Percentiles rank a stretch among this genome's conserved stretches.
Conservation (phyloP, 1,140 invertebrate species). For the Anagrus nilaparvatae region DNA sequence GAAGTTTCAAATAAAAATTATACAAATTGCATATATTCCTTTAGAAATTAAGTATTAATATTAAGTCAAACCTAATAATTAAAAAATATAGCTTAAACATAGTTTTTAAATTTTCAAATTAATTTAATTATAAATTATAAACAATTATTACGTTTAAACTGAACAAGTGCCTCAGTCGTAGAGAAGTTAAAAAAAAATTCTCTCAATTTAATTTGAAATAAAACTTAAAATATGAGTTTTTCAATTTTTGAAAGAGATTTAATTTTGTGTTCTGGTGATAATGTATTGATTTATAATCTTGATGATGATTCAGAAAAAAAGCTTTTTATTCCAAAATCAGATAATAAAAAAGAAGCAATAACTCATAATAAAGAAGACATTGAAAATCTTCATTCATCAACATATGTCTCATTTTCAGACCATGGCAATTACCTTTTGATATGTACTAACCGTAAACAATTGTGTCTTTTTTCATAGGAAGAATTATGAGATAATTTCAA, state of each 20-base stretch:
- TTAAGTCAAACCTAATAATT: too few species aligned
- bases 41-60: too few species aligned
- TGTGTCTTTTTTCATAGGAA: constrained; percentile 31
- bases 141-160: too few species aligned
- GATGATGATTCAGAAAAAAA: constrained; percentile 15
- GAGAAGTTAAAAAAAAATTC: too few species aligned
- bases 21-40: too few species aligned
- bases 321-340: constrained; percentile 25
- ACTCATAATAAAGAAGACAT: constrained; percentile 32
- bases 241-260: constrained; percentile 25
- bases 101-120: too few species aligned
- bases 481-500: constrained; percentile 30
- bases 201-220: too few species aligned
- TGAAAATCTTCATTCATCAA: constrained; percentile 28
- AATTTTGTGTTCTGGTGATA: constrained; percentile 29
- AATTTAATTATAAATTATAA: too few species aligned
- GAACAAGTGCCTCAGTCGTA: too few species aligned
- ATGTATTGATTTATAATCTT: constrained; percentile 27
- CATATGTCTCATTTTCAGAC: constrained; percentile 27
- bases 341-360: constrained; percentile 18
- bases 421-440: constrained; percentile 34
- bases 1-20: too few species aligned
- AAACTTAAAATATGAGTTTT: constrained; percentile 31
- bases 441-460: constrained; percentile 37
- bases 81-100: too few species aligned